These are phyloP conservation scores for Apistogramma diplotaenia DNA, from an alignment of 2,113 vertebrate genomes.

Conservation along the genomic window DNA sequence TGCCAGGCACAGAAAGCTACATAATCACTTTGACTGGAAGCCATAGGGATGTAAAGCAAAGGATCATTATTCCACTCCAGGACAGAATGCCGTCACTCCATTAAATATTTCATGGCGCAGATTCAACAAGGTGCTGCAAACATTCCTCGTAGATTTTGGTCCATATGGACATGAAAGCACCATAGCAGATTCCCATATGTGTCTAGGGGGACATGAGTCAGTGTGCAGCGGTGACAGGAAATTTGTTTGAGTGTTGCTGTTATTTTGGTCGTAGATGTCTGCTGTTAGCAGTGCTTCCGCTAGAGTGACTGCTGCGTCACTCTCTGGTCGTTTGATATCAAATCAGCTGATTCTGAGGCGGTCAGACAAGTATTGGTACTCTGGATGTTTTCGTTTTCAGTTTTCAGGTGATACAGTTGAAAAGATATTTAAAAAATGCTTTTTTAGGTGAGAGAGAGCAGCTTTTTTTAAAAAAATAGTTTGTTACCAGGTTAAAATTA, in stretches of 20 bases:
- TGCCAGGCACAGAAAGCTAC: slow-evolving; percentile 36
- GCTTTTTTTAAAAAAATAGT: too few relatives aligned
- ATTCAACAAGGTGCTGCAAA: too few relatives aligned
- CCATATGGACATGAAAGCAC: too few relatives aligned
- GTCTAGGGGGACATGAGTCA: neutral
- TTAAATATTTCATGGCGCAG: too few relatives aligned
- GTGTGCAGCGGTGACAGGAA: neutral
- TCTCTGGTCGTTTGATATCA: neutral
- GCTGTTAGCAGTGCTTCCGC: neutral
- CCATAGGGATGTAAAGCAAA: slow-evolving; percentile 43
- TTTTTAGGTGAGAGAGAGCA: too few relatives aligned
- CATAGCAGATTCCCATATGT: too few relatives aligned
- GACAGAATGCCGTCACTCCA: neutral
- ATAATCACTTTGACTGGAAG: slow-evolving; percentile 54
- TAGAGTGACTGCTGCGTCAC: neutral
- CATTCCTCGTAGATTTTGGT: too few relatives aligned
- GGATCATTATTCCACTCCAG: slow-evolving; percentile 40
- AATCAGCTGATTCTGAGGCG: neutral
- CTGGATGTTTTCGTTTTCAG: neutral
- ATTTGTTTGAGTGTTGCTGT: neutral
- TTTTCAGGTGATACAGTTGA: neutral
- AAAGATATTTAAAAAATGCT: neutral
- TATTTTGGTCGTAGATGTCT: neutral
- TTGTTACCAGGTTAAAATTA: neutral
- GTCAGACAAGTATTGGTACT: neutral